Evolutionary conservation across 2,113 vertebrate genomes (phyloP).

Genomic region (Rissa tridactyla): DNA sequence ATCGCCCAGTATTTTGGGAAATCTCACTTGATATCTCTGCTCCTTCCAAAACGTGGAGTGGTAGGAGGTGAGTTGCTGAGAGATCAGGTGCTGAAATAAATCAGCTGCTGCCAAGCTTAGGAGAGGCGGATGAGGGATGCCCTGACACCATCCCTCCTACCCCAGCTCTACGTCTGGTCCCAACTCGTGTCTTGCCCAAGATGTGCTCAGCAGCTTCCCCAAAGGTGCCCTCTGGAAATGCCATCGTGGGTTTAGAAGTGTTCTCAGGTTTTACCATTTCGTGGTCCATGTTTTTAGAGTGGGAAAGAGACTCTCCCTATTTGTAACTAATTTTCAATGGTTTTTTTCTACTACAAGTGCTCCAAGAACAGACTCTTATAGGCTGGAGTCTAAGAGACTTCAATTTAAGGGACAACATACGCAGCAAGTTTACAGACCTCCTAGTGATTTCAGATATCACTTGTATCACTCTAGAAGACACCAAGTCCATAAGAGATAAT

Average conservation of each 20-base stretch:
- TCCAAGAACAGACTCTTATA: neutral
- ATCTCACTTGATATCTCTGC: neutral
- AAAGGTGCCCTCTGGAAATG: neutral
- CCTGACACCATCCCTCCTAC: neutral
- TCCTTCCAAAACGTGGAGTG: neutral
- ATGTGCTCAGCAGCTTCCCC: neutral
- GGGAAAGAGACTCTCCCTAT: neutral
- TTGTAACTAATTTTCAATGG: neutral
- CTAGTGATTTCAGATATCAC: constrained; percentile 1
- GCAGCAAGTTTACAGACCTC: neutral
- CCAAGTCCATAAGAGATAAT: constrained; percentile 10
- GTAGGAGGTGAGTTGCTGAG: neutral
- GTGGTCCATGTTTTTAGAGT: neutral
- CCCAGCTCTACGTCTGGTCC: accelerated
- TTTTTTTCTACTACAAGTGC: neutral
- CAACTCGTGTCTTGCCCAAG: neutral
- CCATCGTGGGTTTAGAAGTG: accelerated
- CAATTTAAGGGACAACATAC: neutral
- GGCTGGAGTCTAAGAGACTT: neutral
- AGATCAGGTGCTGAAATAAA: neutral
- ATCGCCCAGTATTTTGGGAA: neutral
- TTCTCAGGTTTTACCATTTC: neutral
- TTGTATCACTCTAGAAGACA: neutral
- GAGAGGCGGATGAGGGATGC: neutral
- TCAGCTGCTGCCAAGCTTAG: neutral